Evolutionary conservation across 2,888 invertebrate species (phyloP).

Genomic region (Chironomus riparius): DNA sequence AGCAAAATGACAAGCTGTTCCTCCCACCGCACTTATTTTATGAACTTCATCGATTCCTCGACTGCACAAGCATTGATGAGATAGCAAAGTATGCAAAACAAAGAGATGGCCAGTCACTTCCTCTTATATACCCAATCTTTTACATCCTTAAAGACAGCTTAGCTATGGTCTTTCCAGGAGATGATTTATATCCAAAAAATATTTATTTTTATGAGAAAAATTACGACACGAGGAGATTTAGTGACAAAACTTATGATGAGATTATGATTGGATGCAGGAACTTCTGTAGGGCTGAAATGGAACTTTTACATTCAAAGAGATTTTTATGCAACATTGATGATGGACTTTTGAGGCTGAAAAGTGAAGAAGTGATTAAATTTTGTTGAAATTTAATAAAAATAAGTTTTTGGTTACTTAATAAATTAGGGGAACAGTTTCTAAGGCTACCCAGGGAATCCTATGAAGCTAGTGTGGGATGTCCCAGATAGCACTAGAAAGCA

Average conservation of each 20-base stretch:
- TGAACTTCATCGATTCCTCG: slow-evolving; percentile 56
- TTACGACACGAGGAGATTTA: slow-evolving; percentile 28
- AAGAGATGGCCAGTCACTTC: slow-evolving; percentile 48
- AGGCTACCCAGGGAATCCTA: too few species aligned
- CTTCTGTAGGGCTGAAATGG: slow-evolving; percentile 35
- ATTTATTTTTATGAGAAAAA: slow-evolving; percentile 35
- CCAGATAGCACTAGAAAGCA: too few species aligned
- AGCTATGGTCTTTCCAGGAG: slow-evolving; percentile 54
- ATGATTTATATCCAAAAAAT: slow-evolving; percentile 43
- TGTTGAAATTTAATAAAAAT: too few species aligned
- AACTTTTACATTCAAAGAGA: background rate
- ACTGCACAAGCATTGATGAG: slow-evolving; percentile 48
- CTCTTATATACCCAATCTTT: slow-evolving; percentile 47
- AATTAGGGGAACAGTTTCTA: too few species aligned
- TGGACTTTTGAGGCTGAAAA: background rate
- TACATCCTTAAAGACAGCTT: slow-evolving; percentile 51
- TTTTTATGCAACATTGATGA: background rate
- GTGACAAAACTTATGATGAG: slow-evolving; percentile 34
- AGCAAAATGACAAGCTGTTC: slow-evolving; percentile 33
- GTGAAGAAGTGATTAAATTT: too few species aligned
- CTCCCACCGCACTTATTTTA: slow-evolving; percentile 70
- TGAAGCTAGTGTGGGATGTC: too few species aligned
- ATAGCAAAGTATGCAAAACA: slow-evolving; percentile 51
- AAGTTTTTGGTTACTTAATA: too few species aligned
- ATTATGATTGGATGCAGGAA: slow-evolving; percentile 36